Evolutionary conservation across 2,888 invertebrate genomes (phyloP).

Genomic region (Mantis religiosa): DNA sequence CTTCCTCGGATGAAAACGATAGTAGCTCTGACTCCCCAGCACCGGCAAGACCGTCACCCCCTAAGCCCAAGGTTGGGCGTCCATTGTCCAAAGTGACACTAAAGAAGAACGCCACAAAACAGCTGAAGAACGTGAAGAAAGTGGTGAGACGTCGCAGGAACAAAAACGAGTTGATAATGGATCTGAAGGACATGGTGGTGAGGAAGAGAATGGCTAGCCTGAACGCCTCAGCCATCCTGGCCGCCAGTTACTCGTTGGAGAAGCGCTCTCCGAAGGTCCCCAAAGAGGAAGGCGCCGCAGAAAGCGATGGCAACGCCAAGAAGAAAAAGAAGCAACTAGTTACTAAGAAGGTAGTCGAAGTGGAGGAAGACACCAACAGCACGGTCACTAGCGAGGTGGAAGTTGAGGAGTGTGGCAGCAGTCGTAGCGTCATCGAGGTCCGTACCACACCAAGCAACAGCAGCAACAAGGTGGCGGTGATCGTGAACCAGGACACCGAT

Average conservation of each 20-base stretch:
- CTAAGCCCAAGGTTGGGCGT: neutral
- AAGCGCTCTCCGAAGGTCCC: conserved; percentile 43
- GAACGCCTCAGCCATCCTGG: conserved; percentile 85
- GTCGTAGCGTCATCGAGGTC: conserved; percentile 43
- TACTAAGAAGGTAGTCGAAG: conserved; percentile 43
- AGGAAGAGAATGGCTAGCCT: conserved; percentile 87
- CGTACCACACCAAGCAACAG: conserved; percentile 34
- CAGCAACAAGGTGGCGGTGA: conserved; percentile 55
- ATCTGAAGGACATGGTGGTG: conserved; percentile 81
- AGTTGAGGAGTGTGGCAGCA: conserved; percentile 42
- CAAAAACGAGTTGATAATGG: conserved; percentile 65
- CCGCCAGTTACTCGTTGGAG: conserved; percentile 76
- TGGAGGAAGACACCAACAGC: conserved; percentile 44
- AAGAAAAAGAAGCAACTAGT: conserved; percentile 26
- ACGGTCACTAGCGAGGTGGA: conserved; percentile 42
- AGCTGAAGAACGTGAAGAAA: conserved; percentile 49
- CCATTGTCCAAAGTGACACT: neutral
- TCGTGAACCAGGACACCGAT: conserved; percentile 80
- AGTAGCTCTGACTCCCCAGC: neutral
- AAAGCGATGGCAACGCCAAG: neutral
- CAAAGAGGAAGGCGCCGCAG: neutral
- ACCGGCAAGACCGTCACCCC: conserved; percentile 38
- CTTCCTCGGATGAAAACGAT: conserved; percentile 4
- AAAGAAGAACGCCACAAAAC: conserved; percentile 34
- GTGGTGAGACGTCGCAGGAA: conserved; percentile 45